phyloP scores from a whole-genome alignment of 2,888 invertebrate genomes.

The Drosophila parthenogenetica region DNA sequence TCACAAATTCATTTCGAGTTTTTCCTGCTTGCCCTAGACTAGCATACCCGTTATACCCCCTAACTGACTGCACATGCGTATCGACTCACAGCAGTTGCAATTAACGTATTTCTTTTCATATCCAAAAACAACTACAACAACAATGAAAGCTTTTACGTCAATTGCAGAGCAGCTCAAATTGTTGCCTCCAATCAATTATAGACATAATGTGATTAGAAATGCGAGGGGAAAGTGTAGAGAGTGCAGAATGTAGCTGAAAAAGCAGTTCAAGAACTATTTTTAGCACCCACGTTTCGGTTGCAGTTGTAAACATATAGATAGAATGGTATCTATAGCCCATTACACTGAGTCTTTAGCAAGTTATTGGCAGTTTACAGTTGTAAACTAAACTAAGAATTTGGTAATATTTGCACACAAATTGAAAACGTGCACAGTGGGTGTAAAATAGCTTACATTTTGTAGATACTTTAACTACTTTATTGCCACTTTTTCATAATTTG shows the following conservation, averaged over 20 bases:
- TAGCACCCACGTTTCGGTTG: constrained; percentile 1
- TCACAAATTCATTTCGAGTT: constrained; percentile 15
- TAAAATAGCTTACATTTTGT: too few relatives aligned
- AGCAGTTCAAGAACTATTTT: constrained; percentile 15
- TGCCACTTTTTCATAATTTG: too few relatives aligned
- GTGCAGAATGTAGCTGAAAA: neutral
- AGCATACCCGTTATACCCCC: neutral
- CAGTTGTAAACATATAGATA: constrained; percentile 3
- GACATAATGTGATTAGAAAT: constrained; percentile 20
- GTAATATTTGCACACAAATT: too few relatives aligned
- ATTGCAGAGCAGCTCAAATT: constrained; percentile 27
- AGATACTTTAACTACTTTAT: too few relatives aligned
- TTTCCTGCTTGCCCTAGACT: constrained; percentile 13
- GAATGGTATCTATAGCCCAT: neutral
- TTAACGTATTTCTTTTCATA: constrained; percentile 23
- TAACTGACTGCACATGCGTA: neutral
- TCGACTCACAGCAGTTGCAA: constrained; percentile 10
- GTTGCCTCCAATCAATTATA: constrained; percentile 27
- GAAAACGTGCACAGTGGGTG: too few relatives aligned
- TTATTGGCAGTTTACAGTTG: neutral
- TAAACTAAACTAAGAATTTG: too few relatives aligned
- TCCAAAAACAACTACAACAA: constrained; percentile 13
- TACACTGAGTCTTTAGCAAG: neutral
- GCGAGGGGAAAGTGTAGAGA: neutral
- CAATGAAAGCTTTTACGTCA: constrained; percentile 34